Conservation (phyloP, 2,888 invertebrate species). For the Epirrhoe alternata region DNA sequence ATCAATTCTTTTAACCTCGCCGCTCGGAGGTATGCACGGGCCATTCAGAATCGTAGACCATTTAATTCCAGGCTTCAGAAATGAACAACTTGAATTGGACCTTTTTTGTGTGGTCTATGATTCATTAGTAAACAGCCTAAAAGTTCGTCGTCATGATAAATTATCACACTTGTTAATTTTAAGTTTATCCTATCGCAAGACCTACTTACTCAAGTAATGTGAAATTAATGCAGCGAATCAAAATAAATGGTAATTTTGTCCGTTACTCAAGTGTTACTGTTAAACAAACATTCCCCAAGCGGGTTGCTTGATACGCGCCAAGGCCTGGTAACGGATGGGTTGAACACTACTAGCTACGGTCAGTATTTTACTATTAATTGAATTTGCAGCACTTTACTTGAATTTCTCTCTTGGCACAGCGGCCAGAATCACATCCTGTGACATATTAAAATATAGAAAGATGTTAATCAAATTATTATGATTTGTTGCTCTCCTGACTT, state of each 20-base stretch:
- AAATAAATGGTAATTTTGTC: conserved; percentile 57
- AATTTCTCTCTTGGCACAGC: conserved; percentile 26
- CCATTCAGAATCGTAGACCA: conserved; percentile 43
- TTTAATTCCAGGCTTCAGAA: conserved; percentile 45
- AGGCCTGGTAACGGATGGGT: conserved; percentile 43
- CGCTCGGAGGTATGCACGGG: conserved; percentile 51
- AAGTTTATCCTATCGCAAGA: not conserved
- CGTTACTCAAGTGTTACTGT: conserved; percentile 52
- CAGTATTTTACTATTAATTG: conserved; percentile 40
- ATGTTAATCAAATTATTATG: conserved; percentile 22
- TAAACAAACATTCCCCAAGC: conserved; percentile 48
- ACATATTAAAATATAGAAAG: conserved; percentile 24
- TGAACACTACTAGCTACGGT: conserved; percentile 33
- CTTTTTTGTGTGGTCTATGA: not conserved
- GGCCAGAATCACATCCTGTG: conserved; percentile 15
- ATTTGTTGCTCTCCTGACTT: conserved; percentile 29
- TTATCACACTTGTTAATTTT: not conserved
- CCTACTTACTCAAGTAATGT: not conserved
- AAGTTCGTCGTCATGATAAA: not conserved
- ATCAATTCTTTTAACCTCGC: conserved; percentile 63
- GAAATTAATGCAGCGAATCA: conserved; percentile 49
- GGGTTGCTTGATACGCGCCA: conserved; percentile 45
- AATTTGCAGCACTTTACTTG: conserved; percentile 22
- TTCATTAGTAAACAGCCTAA: not conserved
- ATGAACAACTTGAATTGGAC: conserved; percentile 36